Base-by-base conservation (phyloP, 2,888 invertebrate species). In the Chrysodeixis includens region DNA sequence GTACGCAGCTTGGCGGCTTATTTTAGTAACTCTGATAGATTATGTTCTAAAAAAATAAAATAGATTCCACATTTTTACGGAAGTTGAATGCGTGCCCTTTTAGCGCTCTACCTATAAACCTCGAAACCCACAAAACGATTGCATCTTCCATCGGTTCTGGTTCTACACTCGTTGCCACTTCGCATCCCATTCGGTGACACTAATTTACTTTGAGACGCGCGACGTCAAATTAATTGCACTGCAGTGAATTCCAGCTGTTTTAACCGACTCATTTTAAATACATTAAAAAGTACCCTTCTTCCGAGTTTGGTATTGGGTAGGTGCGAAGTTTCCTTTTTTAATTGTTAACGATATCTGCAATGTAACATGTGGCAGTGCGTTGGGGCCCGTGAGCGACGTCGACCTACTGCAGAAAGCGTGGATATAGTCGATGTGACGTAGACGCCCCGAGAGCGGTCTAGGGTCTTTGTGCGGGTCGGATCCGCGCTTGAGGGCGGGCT, bases 391-490 rank as follows among this genome's bases (percentile, higher is more conserved):
- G 65, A 65, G 70, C 70, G 62, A 72, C 74, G 75, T 69, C 70
- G 62, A 72, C 74, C 74, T 78, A 80, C 78, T 85, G 86, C 83
- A 83, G 81, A 74, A 79, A 83, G 73, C 70, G 67, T 70, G 70
- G 82, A 79, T 76, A 81, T 79, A 78, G 78, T 69, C 69, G 76
- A 75, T 74, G 76, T 82, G 85, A 81, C 86, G 84, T 83, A 79
- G 87, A 63, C 69, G 74, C 62, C 72, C 74, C 73, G 67, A 76
- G 76, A 80, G 79, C 66, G 81, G 81, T 76, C 71, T 83, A 80
- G 83, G 85, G 77, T 87, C 90, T 92, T 90, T 90, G 90, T 90
- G 88, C 86, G 88, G 87, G 85, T 79, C 83, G 84, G 83, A 83
- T 81, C 79, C 79, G 83, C 82, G 83, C 80, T 83, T 79, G 74